These are phyloP conservation scores for Gallinago media DNA, from an alignment of 2,113 vertebrate genomes.

Conservation along the genomic window DNA sequence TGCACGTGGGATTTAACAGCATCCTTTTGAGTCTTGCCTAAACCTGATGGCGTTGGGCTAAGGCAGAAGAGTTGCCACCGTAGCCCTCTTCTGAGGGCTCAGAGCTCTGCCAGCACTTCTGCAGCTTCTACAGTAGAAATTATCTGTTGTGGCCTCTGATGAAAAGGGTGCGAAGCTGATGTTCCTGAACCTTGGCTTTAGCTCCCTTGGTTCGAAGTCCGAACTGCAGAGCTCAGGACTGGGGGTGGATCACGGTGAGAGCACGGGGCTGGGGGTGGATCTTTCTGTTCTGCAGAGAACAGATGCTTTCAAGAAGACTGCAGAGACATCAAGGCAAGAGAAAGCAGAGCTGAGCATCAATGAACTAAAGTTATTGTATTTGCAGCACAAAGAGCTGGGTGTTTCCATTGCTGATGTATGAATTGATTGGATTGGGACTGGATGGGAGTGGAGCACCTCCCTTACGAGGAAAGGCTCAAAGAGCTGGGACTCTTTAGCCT, in stretches of 20 bases:
- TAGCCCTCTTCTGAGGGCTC: background rate
- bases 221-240: background rate
- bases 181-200: background rate
- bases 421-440: too few species aligned
- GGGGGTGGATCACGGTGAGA: background rate
- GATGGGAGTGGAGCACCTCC: too few species aligned
- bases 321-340: background rate
- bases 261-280: accelerated
- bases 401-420: accelerated
- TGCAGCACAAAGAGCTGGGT: background rate
- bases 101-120: background rate
- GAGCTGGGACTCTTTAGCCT: too few species aligned
- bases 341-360: background rate
- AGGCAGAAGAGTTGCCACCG: accelerated
- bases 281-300: background rate
- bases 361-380: accelerated
- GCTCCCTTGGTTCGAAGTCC: background rate
- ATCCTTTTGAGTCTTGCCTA: background rate
- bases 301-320: background rate
- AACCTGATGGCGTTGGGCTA: background rate
- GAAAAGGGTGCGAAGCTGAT: accelerated
- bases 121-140: background rate
- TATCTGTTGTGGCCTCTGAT: background rate
- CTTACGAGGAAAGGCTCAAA: too few species aligned
- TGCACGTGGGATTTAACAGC: accelerated